These are phyloP conservation scores for Nasonia longicornis DNA, from an alignment of 1,140 invertebrate genomes.

Conservation along the genomic window DNA sequence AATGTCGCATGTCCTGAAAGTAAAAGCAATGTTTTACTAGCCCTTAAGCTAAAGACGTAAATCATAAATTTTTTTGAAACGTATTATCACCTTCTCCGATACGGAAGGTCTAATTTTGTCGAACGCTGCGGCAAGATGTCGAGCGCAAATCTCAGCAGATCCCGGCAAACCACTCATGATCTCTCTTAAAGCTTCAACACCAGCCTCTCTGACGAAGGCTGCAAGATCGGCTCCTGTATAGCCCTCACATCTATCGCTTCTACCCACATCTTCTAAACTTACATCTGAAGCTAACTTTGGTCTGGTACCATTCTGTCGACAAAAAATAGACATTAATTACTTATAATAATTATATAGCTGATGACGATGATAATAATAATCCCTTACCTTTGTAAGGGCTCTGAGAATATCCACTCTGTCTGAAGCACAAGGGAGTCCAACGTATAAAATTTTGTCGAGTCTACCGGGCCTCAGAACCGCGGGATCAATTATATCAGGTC, in stretches of 20 bases:
- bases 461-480: slow-evolving; percentile 94
- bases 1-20: slow-evolving; percentile 69
- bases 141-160: slow-evolving; percentile 63
- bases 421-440: slow-evolving; percentile 85
- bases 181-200: slow-evolving; percentile 81
- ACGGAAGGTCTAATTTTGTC: slow-evolving; percentile 85
- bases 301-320: slow-evolving; percentile 77
- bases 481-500: slow-evolving; percentile 97
- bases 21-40: slow-evolving; percentile 29
- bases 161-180: slow-evolving; percentile 66
- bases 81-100: slow-evolving; percentile 73
- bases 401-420: slow-evolving; percentile 91
- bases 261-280: slow-evolving; percentile 77
- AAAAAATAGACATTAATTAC: slow-evolving; percentile 32
- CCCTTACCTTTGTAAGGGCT: slow-evolving; percentile 87
- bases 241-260: slow-evolving; percentile 77
- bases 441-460: slow-evolving; percentile 93
- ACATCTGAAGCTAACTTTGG: slow-evolving; percentile 84
- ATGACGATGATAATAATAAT: slow-evolving; percentile 13
- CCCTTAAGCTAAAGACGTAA: neutral
- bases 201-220: slow-evolving; percentile 86
- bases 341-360: slow-evolving; percentile 22
- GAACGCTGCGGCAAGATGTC: slow-evolving; percentile 77
- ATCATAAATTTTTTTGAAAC: neutral
- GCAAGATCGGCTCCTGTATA: slow-evolving; percentile 95